Base-by-base conservation (phyloP, 2,888 invertebrate genomes). In the Polymixis lichenea region DNA sequence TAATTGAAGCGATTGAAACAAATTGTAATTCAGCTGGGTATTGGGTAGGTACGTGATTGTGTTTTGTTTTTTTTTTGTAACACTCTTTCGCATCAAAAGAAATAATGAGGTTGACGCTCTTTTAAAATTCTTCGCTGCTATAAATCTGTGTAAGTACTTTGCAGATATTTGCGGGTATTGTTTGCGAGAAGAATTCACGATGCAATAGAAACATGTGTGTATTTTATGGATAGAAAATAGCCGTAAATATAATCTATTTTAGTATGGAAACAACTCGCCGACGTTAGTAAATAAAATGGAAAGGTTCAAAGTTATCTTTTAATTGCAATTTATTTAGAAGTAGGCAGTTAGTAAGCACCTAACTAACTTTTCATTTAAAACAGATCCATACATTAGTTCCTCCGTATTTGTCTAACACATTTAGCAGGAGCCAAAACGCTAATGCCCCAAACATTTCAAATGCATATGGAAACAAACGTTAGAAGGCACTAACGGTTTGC, bases 1-100 rank as follows among this genome's bases (percentile, higher is more conserved):
- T 80, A 77, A 86, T 86, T 77, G 84, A 82, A 78, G 46, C 73
- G 56, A 74, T 86, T 83, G 62, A 72, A 83, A 78, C 72, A 69
- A 85, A 68, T 84, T 75, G 70, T 75, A 69, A 79, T 80, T 72
- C 46, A 69, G 69, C 56, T 67, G 25, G 77, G 56, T 69, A 72
- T n/a, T 28, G 17, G 49, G 43, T 72, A 72, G 49, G 43, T 72
- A 72, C 56, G 56, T 51, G 69, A 81, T 83, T 64, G 69, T 66
- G 61, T 78, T 73, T 74, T 78, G 61, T 74, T 78, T 83, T n/a
- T n/a, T 78, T 78, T 77, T 77, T 78, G 56, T 28, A 58, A 58
- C 65, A 78, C 65, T 60, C n/a, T 25, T 58, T 80, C 22, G 65
- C 60, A 68, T 72, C 60, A 56, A 51, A 74, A 56, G 67, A 64